Conservation (phyloP, 1,140 invertebrate genomes). For the Hypsibius dujardini region DNA sequence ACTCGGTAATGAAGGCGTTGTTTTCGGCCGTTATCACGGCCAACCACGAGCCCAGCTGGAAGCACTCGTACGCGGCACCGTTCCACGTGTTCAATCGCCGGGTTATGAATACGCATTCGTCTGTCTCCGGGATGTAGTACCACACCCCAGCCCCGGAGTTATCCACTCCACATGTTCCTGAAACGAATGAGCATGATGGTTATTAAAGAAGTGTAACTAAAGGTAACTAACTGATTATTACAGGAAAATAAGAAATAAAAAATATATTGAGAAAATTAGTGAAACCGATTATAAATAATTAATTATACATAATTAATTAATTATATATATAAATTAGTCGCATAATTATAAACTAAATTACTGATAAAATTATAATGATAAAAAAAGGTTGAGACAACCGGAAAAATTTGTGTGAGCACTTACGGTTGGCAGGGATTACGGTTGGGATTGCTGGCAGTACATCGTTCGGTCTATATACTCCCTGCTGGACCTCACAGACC, state of each 20-base stretch:
- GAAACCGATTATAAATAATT: too few species aligned
- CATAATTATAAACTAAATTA: too few species aligned
- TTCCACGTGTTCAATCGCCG: not conserved
- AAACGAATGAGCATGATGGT: not conserved
- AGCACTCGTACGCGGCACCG: not conserved
- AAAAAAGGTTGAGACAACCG: not conserved
- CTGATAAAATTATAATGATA: too few species aligned
- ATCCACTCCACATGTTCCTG: not conserved
- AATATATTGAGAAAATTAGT: too few species aligned
- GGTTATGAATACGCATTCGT: conserved; percentile 3
- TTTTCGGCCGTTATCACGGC: not conserved
- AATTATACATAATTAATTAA: too few species aligned
- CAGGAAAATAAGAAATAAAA: too few species aligned
- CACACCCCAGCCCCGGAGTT: not conserved
- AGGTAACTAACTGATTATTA: too few species aligned
- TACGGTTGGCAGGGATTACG: not conserved
- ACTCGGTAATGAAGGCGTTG: not conserved
- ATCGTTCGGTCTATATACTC: not conserved
- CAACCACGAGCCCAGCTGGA: not conserved
- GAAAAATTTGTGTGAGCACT: not conserved
- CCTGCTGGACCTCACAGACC: not conserved
- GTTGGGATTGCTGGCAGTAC: not conserved
- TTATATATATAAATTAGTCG: too few species aligned
- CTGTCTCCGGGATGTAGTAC: not conserved
- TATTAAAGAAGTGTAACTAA: not conserved